Percentiles rank a stretch among this genome's conserved stretches.
These are phyloP conservation scores for Pammene aurita DNA, from an alignment of 2,888 invertebrate species.

Conservation along the genomic window DNA sequence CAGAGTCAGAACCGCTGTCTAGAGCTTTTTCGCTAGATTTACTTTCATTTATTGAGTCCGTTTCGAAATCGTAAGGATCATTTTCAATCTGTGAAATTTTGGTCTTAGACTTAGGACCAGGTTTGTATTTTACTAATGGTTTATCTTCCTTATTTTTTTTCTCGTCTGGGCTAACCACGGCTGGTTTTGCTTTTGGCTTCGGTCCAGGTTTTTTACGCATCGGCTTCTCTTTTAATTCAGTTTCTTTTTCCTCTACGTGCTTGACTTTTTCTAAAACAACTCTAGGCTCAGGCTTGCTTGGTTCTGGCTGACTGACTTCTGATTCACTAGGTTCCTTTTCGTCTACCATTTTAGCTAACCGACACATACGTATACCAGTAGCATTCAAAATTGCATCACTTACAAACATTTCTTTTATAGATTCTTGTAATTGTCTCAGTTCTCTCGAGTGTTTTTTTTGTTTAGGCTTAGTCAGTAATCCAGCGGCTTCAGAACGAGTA, in stretches of 20 bases:
- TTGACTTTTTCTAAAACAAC: conserved; percentile 64
- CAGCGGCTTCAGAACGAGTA: conserved; percentile 52
- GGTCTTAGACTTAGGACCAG: conserved; percentile 69
- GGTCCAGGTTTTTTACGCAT: conserved; percentile 58
- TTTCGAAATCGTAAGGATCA: conserved; percentile 70
- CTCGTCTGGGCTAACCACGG: conserved; percentile 33
- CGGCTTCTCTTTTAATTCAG: conserved; percentile 46
- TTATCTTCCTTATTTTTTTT: conserved; percentile 44
- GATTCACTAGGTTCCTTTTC: conserved; percentile 50
- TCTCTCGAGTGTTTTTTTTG: conserved; percentile 72
- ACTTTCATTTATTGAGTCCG: conserved; percentile 63
- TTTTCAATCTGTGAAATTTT: conserved; percentile 51
- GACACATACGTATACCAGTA: conserved; percentile 86
- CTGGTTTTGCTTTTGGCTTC: conserved; percentile 56
- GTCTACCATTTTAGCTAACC: conserved; percentile 80
- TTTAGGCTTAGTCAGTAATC: conserved; percentile 45
- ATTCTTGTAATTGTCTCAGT: conserved; percentile 85
- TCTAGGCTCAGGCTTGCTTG: conserved; percentile 51
- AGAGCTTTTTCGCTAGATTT: conserved; percentile 56
- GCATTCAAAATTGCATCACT: conserved; percentile 84
- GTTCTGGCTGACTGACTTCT: conserved; percentile 2
- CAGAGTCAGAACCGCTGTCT: conserved; percentile 61
- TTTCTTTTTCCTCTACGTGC: conserved; percentile 46
- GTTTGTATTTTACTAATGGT: conserved; percentile 51
- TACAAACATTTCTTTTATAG: conserved; percentile 88